Conservation (phyloP, 1,140 invertebrate genomes). For the Agraylea sexmaculata region DNA sequence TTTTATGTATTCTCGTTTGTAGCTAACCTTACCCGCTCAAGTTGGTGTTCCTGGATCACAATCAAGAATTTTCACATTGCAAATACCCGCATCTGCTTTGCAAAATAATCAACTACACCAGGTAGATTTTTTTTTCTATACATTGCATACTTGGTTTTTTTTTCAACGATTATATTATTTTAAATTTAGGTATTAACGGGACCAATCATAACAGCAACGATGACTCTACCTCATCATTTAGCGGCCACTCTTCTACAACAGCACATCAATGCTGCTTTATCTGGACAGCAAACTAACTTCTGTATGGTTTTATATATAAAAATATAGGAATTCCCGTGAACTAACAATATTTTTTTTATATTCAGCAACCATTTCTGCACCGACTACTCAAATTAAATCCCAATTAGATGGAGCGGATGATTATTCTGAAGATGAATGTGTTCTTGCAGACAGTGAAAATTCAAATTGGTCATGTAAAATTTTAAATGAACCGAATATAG, state of each 20-base stretch:
- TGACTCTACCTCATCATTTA: slow-evolving; percentile 63
- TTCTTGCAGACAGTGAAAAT: no score
- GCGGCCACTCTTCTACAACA: slow-evolving; percentile 72
- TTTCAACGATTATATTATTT: slow-evolving; percentile 6
- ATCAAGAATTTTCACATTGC: slow-evolving; percentile 63
- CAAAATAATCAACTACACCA: slow-evolving; percentile 53
- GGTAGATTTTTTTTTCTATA: slow-evolving; percentile 18
- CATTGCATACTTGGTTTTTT: neutral
- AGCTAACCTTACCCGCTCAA: slow-evolving; percentile 57
- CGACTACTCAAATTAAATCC: slow-evolving; percentile 15
- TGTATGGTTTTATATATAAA: no score
- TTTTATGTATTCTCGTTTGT: slow-evolving; percentile 17
- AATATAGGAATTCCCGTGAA: no score
- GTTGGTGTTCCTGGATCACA: slow-evolving; percentile 51
- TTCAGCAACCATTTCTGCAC: slow-evolving; percentile 4
- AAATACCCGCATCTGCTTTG: slow-evolving; percentile 71
- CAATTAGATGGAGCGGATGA: slow-evolving; percentile 18
- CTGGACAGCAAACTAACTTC: slow-evolving; percentile 23
- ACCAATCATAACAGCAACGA: slow-evolving; percentile 74
- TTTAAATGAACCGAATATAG: no score
- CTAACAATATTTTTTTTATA: slow-evolving; percentile 6
- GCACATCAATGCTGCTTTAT: slow-evolving; percentile 66
- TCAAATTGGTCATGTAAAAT: no score
- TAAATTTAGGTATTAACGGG: slow-evolving; percentile 53
- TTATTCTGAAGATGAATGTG: no score